These are phyloP conservation scores for Thera britannica DNA, from an alignment of 2,888 invertebrate genomes.

Conservation along the genomic window DNA sequence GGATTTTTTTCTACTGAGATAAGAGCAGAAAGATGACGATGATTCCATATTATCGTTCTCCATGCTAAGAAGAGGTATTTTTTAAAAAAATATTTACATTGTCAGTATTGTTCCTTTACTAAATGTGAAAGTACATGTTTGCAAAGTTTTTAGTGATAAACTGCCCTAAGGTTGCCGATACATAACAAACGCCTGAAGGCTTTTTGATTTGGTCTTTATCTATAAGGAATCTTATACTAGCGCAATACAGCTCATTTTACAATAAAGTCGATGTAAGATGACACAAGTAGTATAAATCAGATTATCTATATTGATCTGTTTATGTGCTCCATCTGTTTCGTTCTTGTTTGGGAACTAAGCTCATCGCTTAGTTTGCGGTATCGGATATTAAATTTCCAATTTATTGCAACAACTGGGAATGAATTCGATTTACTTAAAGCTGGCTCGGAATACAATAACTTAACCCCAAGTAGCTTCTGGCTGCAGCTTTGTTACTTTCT, in stretches of 20 bases:
- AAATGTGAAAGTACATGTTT: no score
- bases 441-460: neutral
- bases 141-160: no score
- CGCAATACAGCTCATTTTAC: neutral
- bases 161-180: no score
- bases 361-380: constrained; percentile 21
- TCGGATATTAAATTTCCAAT: constrained; percentile 19
- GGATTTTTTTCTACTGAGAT: no score
- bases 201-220: no score
- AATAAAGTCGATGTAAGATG: neutral
- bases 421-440: constrained; percentile 3
- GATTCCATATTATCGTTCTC: no score
- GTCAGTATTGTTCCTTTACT: no score
- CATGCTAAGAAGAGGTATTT: no score
- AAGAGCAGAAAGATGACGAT: no score
- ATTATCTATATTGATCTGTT: constrained; percentile 27
- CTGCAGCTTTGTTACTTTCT: neutral
- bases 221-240: neutral
- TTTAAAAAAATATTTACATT: no score
- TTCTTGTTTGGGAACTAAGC: constrained; percentile 26
- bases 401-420: constrained; percentile 18
- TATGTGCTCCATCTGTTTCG: constrained; percentile 25
- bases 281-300: constrained; percentile 4
- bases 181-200: no score
- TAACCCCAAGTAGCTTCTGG: neutral